A percentile compares a stretch with the other conserved stretches of the same genome.
Evolutionary conservation across 2,113 vertebrate species (phyloP).

Genomic region (Lanius collurio): DNA sequence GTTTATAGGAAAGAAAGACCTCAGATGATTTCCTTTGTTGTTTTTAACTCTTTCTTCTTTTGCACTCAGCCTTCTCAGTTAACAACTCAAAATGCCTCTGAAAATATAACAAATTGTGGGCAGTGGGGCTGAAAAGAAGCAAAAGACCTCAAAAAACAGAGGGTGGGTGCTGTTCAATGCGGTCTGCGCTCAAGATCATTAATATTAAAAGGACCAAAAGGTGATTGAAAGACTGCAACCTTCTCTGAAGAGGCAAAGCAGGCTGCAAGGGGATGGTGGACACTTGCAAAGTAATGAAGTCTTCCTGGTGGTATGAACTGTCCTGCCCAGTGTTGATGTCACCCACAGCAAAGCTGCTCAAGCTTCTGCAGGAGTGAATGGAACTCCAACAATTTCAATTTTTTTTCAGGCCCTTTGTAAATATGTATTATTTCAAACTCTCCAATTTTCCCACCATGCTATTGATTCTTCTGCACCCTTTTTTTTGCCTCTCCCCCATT

Average conservation of each 20-base stretch:
- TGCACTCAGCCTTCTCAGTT: neutral
- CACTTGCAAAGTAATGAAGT: neutral
- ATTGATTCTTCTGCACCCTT: neutral
- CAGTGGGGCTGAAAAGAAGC: neutral
- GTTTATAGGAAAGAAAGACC: neutral
- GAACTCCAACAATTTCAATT: rapidly evolving
- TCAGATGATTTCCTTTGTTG: neutral
- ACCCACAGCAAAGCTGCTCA: neutral
- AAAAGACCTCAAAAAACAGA: neutral
- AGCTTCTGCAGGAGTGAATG: neutral
- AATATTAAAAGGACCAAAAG: neutral
- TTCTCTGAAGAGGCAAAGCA: neutral
- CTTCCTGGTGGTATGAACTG: neutral
- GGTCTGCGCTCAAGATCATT: neutral
- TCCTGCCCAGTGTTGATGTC: neutral
- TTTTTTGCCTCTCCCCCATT: neutral
- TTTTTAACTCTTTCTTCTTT: neutral
- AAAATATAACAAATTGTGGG: neutral
- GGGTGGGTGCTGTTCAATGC: neutral
- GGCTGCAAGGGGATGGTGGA: neutral
- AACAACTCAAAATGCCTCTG: neutral
- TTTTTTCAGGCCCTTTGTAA: neutral
- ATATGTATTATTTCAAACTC: neutral
- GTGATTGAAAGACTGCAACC: neutral
- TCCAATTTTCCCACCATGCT: neutral